A percentile compares a stretch with the other conserved stretches of the same genome.
Conservation (phyloP, 2,797 vertebrate genomes). For the Hylomyscus alleni region DNA sequence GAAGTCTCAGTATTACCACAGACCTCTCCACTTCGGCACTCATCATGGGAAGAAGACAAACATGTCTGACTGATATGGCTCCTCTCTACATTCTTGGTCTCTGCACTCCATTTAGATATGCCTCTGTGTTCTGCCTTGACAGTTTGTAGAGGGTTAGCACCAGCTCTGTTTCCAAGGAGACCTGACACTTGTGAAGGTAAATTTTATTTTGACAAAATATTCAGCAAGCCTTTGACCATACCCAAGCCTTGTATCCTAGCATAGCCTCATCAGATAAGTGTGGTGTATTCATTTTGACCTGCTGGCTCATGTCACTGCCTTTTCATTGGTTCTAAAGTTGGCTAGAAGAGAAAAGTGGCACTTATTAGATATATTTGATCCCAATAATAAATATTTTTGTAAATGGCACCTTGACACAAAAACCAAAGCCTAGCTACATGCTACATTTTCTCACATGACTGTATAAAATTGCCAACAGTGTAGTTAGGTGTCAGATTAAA, state of each 20-base stretch:
- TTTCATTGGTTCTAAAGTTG: background rate
- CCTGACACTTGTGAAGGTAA: background rate
- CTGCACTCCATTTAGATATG: background rate
- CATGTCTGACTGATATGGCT: background rate
- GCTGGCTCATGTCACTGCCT: background rate
- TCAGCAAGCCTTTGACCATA: constrained; percentile 1
- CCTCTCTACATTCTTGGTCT: background rate
- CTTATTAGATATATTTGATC: background rate
- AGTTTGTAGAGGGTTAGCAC: background rate
- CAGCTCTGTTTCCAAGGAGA: background rate
- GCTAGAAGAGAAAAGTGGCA: background rate
- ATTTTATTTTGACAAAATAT: constrained; percentile 27
- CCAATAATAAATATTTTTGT: background rate
- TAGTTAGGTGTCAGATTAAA: background rate
- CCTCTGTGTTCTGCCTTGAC: background rate
- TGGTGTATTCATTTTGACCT: background rate
- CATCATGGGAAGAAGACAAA: background rate
- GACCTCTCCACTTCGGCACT: background rate
- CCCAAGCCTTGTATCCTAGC: background rate
- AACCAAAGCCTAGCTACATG: background rate
- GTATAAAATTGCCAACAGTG: background rate
- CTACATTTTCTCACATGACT: background rate
- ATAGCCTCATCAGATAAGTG: constrained; percentile 21
- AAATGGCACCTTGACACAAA: background rate
- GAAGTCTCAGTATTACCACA: background rate